Conservation (phyloP, 2,888 invertebrate genomes). For the Brenthis ino region DNA sequence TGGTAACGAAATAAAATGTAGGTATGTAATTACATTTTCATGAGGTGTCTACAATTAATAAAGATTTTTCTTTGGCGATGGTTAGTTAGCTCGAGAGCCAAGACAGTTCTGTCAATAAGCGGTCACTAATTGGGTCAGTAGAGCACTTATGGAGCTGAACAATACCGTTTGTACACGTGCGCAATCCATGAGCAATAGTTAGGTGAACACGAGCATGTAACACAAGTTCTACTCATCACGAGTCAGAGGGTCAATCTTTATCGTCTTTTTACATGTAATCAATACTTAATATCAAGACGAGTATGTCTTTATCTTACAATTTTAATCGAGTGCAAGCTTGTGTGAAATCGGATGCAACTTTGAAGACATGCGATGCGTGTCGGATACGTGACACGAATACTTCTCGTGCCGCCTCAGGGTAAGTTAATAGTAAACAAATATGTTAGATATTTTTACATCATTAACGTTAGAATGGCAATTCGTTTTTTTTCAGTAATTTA, state of each 20-base stretch:
- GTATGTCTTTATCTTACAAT: slow-evolving; percentile 28
- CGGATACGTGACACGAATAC: slow-evolving; percentile 49
- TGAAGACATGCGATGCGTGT: slow-evolving; percentile 37
- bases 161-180: slow-evolving; percentile 58
- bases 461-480: slow-evolving; percentile 1
- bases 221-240: slow-evolving; percentile 23
- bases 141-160: slow-evolving; percentile 68
- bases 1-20: neutral
- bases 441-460: slow-evolving; percentile 16
- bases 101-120: slow-evolving; percentile 78
- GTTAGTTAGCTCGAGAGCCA: slow-evolving; percentile 63
- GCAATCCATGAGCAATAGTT: slow-evolving; percentile 42
- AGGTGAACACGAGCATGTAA: slow-evolving; percentile 29
- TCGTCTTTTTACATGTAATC: slow-evolving; percentile 30
- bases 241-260: slow-evolving; percentile 21
- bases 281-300: slow-evolving; percentile 23
- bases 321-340: slow-evolving; percentile 22
- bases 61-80: slow-evolving; percentile 56
- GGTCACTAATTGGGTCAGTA: slow-evolving; percentile 76
- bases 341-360: slow-evolving; percentile 49
- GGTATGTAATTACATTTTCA: slow-evolving; percentile 1
- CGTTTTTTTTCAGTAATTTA: neutral
- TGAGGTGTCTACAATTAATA: slow-evolving; percentile 41
- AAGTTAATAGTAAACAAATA: slow-evolving; percentile 56
- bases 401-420: slow-evolving; percentile 55